Conservation (phyloP, 2,113 vertebrate species). For the Scophthalmus maximus region DNA sequence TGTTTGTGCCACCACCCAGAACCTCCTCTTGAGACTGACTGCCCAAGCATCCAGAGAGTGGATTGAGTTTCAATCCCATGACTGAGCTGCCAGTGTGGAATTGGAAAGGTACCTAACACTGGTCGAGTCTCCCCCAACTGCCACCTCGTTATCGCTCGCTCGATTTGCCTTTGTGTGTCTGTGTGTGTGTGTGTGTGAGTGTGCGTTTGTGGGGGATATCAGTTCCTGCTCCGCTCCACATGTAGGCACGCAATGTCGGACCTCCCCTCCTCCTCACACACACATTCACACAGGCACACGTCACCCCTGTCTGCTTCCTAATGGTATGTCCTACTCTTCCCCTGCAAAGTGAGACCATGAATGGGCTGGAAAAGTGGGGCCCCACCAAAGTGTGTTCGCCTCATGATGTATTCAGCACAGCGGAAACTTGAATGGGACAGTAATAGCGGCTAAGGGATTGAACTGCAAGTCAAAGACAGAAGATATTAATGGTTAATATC, state of each 20-base stretch:
- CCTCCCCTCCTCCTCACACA: conserved; percentile 9
- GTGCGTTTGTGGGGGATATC: conserved; percentile 41
- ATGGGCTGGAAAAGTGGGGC: conserved; percentile 83
- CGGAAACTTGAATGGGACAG: conserved; percentile 36
- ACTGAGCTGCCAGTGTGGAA: conserved; percentile 64
- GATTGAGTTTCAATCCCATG: conserved; percentile 84
- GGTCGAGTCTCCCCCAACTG: conserved; percentile 38
- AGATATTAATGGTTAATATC: not conserved
- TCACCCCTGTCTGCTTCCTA: conserved; percentile 67
- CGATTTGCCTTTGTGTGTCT: conserved; percentile 50
- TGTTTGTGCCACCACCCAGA: not conserved
- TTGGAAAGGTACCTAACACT: conserved; percentile 59
- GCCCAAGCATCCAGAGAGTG: conserved; percentile 21
- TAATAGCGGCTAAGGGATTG: not conserved
- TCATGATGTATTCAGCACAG: conserved; percentile 33
- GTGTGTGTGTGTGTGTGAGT: not conserved
- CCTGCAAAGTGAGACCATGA: conserved; percentile 85
- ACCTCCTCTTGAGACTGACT: not conserved
- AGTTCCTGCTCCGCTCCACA: conserved; percentile 50
- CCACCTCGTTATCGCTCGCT: conserved; percentile 44
- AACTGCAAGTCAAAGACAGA: not conserved
- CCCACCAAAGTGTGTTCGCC: conserved; percentile 28
- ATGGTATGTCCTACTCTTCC: conserved; percentile 64
- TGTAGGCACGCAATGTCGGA: conserved; percentile 48
- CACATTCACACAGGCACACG: conserved; percentile 36